Evolutionary conservation across 2,888 invertebrate species (phyloP).

Genomic region (Panzeria rudis): DNA sequence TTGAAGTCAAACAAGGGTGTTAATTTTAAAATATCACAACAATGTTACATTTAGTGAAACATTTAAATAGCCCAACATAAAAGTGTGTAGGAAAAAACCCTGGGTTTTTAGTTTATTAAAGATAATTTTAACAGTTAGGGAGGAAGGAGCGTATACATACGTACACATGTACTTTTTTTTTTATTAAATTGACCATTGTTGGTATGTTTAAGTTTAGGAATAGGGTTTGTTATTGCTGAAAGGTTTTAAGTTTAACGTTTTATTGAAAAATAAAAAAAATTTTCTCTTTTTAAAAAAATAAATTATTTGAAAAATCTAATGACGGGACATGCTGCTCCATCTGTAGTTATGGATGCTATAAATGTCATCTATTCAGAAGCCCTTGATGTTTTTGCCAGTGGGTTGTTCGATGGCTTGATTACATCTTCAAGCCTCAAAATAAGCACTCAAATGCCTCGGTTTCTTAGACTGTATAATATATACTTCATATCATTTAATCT

Average conservation of each 20-base stretch:
- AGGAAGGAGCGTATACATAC: not conserved
- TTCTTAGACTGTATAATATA: too few species aligned
- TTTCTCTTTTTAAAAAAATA: too few species aligned
- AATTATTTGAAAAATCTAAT: too few species aligned
- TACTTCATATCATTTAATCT: too few species aligned
- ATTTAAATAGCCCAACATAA: slow-evolving; percentile 39
- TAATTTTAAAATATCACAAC: slow-evolving; percentile 70
- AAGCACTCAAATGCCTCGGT: too few species aligned
- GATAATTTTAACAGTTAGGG: slow-evolving; percentile 1
- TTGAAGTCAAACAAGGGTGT: slow-evolving; percentile 66
- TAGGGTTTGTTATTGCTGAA: slow-evolving; percentile 3
- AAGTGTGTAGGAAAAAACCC: slow-evolving; percentile 19
- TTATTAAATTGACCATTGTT: not conserved
- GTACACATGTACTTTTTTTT: slow-evolving; percentile 3
- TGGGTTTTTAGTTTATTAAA: slow-evolving; percentile 37
- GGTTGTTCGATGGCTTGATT: too few species aligned
- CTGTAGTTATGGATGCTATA: too few species aligned
- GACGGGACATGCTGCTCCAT: too few species aligned
- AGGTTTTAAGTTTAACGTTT: slow-evolving; percentile 21
- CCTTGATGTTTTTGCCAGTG: too few species aligned
- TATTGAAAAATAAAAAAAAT: too few species aligned
- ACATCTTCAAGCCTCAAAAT: too few species aligned
- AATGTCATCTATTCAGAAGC: too few species aligned
- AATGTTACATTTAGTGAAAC: slow-evolving; percentile 65
- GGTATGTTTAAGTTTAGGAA: not conserved